Evolutionary conservation across 2,113 vertebrate species (phyloP), one percentile per base, ranked within the genome.

Genomic region (Mellivora capensis): DNA sequence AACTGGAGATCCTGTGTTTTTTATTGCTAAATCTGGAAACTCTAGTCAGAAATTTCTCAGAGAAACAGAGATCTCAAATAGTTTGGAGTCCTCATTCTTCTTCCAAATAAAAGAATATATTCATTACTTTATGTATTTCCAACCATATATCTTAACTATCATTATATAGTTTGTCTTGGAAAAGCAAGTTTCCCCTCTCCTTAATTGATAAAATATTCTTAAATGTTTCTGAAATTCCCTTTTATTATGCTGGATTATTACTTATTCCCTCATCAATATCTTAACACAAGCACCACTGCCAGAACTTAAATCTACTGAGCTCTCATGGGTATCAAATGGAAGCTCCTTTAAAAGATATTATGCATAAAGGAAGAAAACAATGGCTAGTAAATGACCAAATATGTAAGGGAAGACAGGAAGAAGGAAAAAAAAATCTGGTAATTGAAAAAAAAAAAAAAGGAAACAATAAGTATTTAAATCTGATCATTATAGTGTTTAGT

Each of bases 381-480:
- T 91, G 76, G 23, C 29, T 87, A 83, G 18, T 57, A 96, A 92
- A 77, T 82, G 27, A 72, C 20, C 42, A 93, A 83, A 74, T 80
- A 80, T n/a, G 6, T 31, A 79, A 76, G 42, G 11, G 29, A 94
- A 92, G 39, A 87, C 15, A 96, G 25, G n/a, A 94, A 93, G 39
- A 88, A 95, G 59, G 39, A 44, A 57, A 92, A 83, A 84, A 91
- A 84, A 88, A n/a, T 10, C 20, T 71, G 27, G n/a, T 94, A 84
- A 96, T 96, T 93, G 29, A 87, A 88, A 92, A 92, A 95, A 82
- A 47, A 34, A 84, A 17, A 17, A 47, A 47, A 37, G 31, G n/a
- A 81, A 91, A 87, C n/a, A 87, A 3, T 81, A 71, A 93, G 14
- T 84, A 17, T 79, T 86, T 95, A 95, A 83, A 77, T 94, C 83